A percentile compares a stretch with the other conserved stretches of the same genome.
These are phyloP conservation scores for Ips nitidus DNA, from an alignment of 1,140 invertebrate species.

Conservation along the genomic window DNA sequence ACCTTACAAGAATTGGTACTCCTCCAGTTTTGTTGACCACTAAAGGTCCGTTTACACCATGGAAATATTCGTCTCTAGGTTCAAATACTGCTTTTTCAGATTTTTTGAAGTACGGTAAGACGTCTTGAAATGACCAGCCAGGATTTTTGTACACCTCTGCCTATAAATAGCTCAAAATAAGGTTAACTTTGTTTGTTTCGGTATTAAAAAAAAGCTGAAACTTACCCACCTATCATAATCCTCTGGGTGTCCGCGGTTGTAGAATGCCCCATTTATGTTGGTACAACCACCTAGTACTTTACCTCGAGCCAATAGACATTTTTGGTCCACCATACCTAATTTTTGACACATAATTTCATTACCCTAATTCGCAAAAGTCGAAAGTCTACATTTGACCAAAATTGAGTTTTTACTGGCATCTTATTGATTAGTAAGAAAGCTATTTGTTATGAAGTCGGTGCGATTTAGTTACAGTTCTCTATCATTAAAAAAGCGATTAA, in stretches of 20 bases:
- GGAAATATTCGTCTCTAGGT: conserved; percentile 7
- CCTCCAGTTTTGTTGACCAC: neutral
- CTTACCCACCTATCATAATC: neutral
- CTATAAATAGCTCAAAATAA: neutral
- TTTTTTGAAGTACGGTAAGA: conserved; percentile 80
- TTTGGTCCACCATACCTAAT: neutral
- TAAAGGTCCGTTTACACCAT: conserved; percentile 14
- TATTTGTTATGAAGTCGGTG: too few relatives aligned
- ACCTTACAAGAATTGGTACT: neutral
- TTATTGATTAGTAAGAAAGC: too few relatives aligned
- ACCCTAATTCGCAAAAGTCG: too few relatives aligned
- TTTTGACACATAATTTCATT: neutral
- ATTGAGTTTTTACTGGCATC: too few relatives aligned
- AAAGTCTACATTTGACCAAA: too few relatives aligned
- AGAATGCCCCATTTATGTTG: neutral
- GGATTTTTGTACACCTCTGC: conserved; percentile 54
- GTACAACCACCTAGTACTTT: neutral
- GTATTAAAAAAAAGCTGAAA: neutral
- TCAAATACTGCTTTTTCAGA: conserved; percentile 64
- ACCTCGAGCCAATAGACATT: neutral
- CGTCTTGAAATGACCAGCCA: conserved; percentile 80
- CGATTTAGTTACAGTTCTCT: too few relatives aligned
- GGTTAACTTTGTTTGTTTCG: neutral
- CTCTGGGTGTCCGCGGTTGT: neutral
- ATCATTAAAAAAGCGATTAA: too few relatives aligned